phyloP scores from a whole-genome alignment of 2,888 invertebrate genomes.

The Schrankia costaestrigalis region DNA sequence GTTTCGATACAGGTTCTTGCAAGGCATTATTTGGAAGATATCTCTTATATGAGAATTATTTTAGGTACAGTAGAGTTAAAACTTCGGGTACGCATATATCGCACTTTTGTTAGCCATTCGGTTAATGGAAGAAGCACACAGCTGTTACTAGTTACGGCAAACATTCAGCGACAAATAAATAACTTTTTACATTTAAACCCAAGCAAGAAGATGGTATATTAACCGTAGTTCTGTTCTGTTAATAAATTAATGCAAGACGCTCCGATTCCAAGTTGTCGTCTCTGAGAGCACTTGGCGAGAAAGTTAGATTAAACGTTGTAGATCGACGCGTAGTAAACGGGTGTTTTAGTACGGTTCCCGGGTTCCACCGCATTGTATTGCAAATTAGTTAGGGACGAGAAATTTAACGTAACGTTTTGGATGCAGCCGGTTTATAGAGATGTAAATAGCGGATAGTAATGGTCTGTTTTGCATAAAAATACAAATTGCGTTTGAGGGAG shows the following conservation, averaged over 20 bases:
- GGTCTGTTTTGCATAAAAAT: slow-evolving; percentile 9
- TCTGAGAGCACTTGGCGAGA: slow-evolving; percentile 53
- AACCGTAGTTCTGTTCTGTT: slow-evolving; percentile 22
- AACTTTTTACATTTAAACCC: no score
- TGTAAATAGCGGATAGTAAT: slow-evolving; percentile 8
- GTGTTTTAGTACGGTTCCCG: slow-evolving; percentile 47
- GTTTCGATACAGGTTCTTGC: no score
- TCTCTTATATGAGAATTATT: no score
- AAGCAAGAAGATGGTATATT: slow-evolving; percentile 6
- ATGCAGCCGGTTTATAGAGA: slow-evolving; percentile 13
- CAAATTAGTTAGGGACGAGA: slow-evolving; percentile 51
- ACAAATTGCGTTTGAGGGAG: not conserved
- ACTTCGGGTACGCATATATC: no score
- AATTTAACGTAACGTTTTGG: slow-evolving; percentile 21
- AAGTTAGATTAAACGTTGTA: slow-evolving; percentile 72
- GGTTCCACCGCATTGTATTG: slow-evolving; percentile 56
- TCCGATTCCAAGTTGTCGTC: slow-evolving; percentile 46
- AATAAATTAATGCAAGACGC: slow-evolving; percentile 49
- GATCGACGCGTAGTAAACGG: slow-evolving; percentile 58
- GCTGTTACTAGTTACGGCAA: no score
- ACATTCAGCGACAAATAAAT: no score
- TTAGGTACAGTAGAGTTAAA: no score
- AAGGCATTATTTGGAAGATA: no score
- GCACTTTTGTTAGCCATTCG: no score
- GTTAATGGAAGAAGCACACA: no score